Conservation (phyloP, 2,888 invertebrate species). For the Cyclophora punctaria region DNA sequence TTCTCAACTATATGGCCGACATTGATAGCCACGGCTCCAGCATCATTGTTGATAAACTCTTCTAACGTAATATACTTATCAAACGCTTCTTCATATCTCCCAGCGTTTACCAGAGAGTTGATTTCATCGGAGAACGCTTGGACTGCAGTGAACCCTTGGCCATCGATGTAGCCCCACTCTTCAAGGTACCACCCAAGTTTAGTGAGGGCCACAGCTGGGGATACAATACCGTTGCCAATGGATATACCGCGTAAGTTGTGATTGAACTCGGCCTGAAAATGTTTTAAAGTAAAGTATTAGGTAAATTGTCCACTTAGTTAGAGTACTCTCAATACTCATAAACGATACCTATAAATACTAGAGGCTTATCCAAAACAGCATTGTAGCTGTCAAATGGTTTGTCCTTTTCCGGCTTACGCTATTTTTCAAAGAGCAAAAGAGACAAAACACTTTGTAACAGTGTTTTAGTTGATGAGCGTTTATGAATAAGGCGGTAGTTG, state of each 20-base stretch:
- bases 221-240: constrained; percentile 89
- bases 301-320: no score
- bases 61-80: constrained; percentile 78
- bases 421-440: no score
- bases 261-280: constrained; percentile 68
- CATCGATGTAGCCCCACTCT: constrained; percentile 79
- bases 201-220: constrained; percentile 71
- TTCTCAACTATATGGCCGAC: constrained; percentile 59
- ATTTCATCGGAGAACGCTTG: constrained; percentile 70
- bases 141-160: constrained; percentile 73
- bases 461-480: no score
- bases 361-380: no score
- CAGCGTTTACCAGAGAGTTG: constrained; percentile 61
- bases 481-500: no score
- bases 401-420: no score
- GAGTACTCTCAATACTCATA: no score
- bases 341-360: no score
- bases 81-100: constrained; percentile 75
- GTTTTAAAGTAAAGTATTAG: neutral
- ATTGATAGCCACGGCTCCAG: constrained; percentile 83
- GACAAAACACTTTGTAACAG: no score
- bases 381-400: no score
- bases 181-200: constrained; percentile 62
- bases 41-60: constrained; percentile 68
- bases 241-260: constrained; percentile 84